Evolutionary conservation across 2,113 vertebrate species (phyloP), one percentile per base, ranked within the genome.

Genomic region (Tyto alba): DNA sequence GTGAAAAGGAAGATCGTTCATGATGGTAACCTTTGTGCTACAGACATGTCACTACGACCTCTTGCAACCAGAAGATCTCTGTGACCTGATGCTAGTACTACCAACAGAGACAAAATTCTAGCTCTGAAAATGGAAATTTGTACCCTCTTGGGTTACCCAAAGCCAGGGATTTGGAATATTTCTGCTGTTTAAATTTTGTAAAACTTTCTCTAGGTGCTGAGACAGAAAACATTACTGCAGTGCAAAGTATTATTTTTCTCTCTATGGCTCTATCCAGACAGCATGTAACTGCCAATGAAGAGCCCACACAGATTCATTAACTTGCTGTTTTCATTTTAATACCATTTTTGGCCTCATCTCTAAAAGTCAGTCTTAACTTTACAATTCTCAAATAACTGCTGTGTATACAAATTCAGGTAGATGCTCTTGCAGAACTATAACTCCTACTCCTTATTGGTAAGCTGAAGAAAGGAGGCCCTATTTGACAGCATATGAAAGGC

Each of bases 251-350:
- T 72, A 50, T 90, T 90, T 92, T 88, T 84, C 85, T 80, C 63
- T 77, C 48, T 57, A 7, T 36, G 21, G 21, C 71, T 90, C 63
- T 59, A 74, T 32, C 40, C 72, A 92, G 52, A 60, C 75, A 94
- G 17, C 43, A 64, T 43, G 15, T 45, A 93, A 89, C 40, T 92
- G 66, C 64, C 75, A 78, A 25, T 69, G 41, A 86, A 56, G 56
- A 86, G 10, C 83, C 83, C 60, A 88, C 64, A 45, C 16, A 78
- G 56, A 90, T 88, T 91, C 77, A 87, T 89, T 90, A 92, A 36
- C 47, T 87, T 84, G 63, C 47, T 91, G 67, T 86, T 88, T 90
- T 78, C 36, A 84, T 85, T 95, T 92, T 80, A 71, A 68, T 81
- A 81, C 29, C 17, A 36, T 56, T 92, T 78, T 92, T 90, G 55